A percentile compares a stretch with the other conserved stretches of the same genome.
These are phyloP conservation scores for Clarias platycephalus DNA, from an alignment of 2,797 vertebrate species.

Conservation along the genomic window DNA sequence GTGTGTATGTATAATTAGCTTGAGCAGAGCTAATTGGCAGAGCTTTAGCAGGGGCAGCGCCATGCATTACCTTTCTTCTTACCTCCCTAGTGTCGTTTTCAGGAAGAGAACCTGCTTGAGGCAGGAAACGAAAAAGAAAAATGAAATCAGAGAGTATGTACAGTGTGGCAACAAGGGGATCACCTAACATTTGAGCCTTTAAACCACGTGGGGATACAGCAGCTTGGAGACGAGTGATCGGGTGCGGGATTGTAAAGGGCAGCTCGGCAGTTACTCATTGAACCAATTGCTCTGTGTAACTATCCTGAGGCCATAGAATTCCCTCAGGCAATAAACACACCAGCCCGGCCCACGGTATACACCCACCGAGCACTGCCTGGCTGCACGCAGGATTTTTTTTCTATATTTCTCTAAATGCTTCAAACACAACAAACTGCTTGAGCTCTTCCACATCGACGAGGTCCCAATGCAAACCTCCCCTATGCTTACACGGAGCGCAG, in stretches of 20 bases:
- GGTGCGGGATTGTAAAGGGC: slow-evolving; percentile 70
- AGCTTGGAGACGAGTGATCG: slow-evolving; percentile 67
- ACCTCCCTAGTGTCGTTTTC: slow-evolving; percentile 15
- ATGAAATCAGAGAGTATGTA: slow-evolving; percentile 54
- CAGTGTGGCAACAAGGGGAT: slow-evolving; percentile 57
- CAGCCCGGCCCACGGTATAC: slow-evolving; percentile 60
- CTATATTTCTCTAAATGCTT: background rate
- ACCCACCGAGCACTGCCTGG: slow-evolving; percentile 59
- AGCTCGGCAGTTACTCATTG: slow-evolving; percentile 73
- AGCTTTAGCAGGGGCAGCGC: background rate
- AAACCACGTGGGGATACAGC: slow-evolving; percentile 60
- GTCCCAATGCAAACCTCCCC: background rate
- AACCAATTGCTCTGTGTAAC: slow-evolving; percentile 79
- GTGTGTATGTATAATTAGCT: background rate
- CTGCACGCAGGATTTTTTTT: background rate
- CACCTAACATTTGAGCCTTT: slow-evolving; percentile 60
- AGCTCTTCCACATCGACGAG: background rate
- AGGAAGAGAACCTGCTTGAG: slow-evolving; percentile 31
- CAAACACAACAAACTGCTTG: background rate
- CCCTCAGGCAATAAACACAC: slow-evolving; percentile 71
- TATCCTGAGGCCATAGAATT: slow-evolving; percentile 69
- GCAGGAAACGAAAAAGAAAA: slow-evolving; percentile 23
- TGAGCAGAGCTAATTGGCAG: background rate
- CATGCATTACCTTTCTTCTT: slow-evolving; percentile 21
- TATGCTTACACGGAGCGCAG: background rate